A percentile compares a stretch with the other conserved stretches of the same genome.
phyloP scores from a whole-genome alignment of 1,140 invertebrate genomes.

The Uloborus diversus region DNA sequence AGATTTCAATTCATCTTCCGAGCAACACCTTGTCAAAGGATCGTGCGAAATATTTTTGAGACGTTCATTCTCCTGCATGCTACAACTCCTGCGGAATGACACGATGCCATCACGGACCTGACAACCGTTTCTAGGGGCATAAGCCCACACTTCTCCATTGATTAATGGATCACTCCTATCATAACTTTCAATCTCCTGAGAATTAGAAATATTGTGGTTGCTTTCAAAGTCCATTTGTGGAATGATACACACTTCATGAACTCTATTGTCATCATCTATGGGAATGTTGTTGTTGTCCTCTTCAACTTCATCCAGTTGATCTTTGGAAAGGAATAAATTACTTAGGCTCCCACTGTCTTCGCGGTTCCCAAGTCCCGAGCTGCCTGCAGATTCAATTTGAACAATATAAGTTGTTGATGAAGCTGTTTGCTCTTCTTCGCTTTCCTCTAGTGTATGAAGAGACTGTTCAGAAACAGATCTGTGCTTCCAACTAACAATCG shows the following conservation, averaged over 20 bases:
- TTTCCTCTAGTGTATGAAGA: conserved; percentile 37
- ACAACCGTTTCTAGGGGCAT: conserved; percentile 31
- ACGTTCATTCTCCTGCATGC: conserved; percentile 33
- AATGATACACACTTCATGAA: conserved; percentile 40
- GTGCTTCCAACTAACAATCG: conserved; percentile 52
- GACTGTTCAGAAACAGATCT: conserved; percentile 52
- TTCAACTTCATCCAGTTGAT: conserved; percentile 21
- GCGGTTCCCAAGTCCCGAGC: conserved; percentile 8
- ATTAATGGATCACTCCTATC: conserved; percentile 13
- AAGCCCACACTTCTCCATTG: conserved; percentile 49
- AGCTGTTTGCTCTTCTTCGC: conserved; percentile 18
- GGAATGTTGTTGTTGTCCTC: conserved; percentile 30
- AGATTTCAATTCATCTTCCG: conserved; percentile 50
- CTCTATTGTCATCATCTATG: conserved; percentile 37
- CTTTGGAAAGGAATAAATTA: conserved; percentile 44
- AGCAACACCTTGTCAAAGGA: conserved; percentile 38
- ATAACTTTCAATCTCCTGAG: neutral
- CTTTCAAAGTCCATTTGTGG: conserved; percentile 18
- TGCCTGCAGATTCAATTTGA: conserved; percentile 14
- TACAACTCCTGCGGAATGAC: conserved; percentile 34
- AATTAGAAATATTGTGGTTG: conserved; percentile 14
- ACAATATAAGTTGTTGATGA: conserved; percentile 7
- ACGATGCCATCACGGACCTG: conserved; percentile 25
- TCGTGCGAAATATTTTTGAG: conserved; percentile 7
- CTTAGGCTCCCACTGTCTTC: conserved; percentile 53